Evolutionary conservation across 2,797 vertebrate genomes (phyloP), one percentile per base, ranked within the genome.

Genomic region (Amniataba percoides): DNA sequence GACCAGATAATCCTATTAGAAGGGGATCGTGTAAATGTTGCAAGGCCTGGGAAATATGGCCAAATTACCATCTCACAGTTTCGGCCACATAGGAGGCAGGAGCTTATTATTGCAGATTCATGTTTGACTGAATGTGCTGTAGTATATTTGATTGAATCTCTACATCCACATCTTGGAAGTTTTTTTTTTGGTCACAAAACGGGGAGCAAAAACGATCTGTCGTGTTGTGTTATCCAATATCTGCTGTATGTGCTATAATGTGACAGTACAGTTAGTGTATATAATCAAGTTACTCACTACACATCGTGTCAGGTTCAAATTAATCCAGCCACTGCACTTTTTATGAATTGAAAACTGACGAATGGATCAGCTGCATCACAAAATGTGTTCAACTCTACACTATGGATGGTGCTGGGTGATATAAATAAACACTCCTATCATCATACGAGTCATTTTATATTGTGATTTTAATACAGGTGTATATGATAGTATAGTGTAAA

Each of bases 1-100:
- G 43, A 85, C 64, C 77, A 56, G 53, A 71, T 87, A 88, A 87
- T 89, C 83, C 62, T 80, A 53, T 90, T 78, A 70, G 4, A 60
- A 40, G 25, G 46, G 34, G 40, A 52, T 76, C 70, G 27, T 57
- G 23, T 21, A 62, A 51, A 36, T 27, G 42, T 64, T 2, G 52
- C 27, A 12, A 8, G 0, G 40, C 53, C 59, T 62, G 7, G 42
- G 46, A 75, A 69, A 69, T 64, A 52, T n/a, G 40, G 27, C 25
- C 14, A 48, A 68, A 72, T 76, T 34, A 71, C 34, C 57, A 63
- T 46, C 25, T 81, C 14, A 58, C 42, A 46, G n/a, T 69, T 58
- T 34, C 23, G 25, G 36, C 43, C 27, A 2, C 43, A 15, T 45
- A n/a, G 4, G 15, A 64, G 21, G 40, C 63, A 18, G 70, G 45